Conservation (phyloP, 2,797 vertebrate genomes). For the Lophius americanus region DNA sequence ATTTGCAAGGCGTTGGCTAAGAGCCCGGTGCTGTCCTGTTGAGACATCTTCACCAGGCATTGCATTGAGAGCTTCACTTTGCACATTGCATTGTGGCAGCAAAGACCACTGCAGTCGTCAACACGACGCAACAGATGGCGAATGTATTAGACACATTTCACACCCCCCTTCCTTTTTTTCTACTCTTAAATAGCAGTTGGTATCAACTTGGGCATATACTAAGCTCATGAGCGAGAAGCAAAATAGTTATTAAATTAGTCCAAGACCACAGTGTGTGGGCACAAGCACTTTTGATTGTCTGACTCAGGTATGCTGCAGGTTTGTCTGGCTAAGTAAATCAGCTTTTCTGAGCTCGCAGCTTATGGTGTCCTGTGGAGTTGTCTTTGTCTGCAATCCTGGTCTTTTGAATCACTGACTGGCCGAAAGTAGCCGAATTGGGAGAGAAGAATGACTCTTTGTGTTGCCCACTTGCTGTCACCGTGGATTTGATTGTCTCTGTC, state of each 20-base stretch:
- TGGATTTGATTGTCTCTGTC: conserved; percentile 77
- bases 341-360: conserved; percentile 51
- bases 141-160: conserved; percentile 50
- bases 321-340: conserved; percentile 43
- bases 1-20: conserved; percentile 53
- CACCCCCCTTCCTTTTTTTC: conserved; percentile 13
- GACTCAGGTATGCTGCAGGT: conserved; percentile 59
- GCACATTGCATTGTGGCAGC: conserved; percentile 35
- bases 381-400: conserved; percentile 57
- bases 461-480: conserved; percentile 71
- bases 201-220: conserved; percentile 43
- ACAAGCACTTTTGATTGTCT: conserved; percentile 32
- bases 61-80: conserved; percentile 47
- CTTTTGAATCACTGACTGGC: conserved; percentile 71
- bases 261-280: conserved; percentile 24
- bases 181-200: conserved; percentile 38
- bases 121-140: conserved; percentile 61
- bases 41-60: conserved; percentile 60
- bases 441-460: conserved; percentile 75
- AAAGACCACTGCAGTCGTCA: not conserved
- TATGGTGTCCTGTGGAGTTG: conserved; percentile 36
- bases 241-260: conserved; percentile 31
- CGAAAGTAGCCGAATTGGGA: conserved; percentile 64
- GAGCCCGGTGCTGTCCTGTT: conserved; percentile 50
- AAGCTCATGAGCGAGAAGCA: conserved; percentile 26